A percentile compares a stretch with the other conserved stretches of the same genome.
Evolutionary conservation across 2,113 vertebrate species (phyloP).

Genomic region (Mesitornis unicolor): DNA sequence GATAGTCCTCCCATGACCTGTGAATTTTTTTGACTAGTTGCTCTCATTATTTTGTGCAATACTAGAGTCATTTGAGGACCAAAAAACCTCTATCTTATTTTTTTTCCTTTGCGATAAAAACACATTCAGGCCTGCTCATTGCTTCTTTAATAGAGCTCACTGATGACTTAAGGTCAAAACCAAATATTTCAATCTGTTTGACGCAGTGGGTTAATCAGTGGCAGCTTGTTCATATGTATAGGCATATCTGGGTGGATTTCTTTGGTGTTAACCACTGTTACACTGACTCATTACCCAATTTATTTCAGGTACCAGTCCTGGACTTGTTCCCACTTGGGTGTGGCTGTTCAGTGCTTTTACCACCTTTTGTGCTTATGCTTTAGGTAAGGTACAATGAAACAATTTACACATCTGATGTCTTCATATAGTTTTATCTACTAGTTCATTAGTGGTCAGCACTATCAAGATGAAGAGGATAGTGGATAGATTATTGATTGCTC

Average conservation of each 20-base stretch:
- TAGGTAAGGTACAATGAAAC: conserved; percentile 54
- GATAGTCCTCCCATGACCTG: not conserved
- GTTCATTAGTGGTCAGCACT: not conserved
- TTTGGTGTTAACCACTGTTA: not conserved
- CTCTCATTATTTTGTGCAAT: not conserved
- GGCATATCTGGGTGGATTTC: not conserved
- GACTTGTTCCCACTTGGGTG: conserved; percentile 58
- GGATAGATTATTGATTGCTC: not conserved
- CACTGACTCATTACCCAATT: not conserved
- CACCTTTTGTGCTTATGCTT: conserved; percentile 66
- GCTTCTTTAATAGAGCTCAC: not conserved
- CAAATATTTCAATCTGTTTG: not conserved
- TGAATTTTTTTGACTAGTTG: not conserved
- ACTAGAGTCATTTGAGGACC: not conserved
- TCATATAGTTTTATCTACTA: not conserved
- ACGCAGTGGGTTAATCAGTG: not conserved
- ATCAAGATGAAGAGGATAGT: not conserved
- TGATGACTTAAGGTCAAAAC: not conserved
- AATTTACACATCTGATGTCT: not conserved
- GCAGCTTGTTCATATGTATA: not conserved
- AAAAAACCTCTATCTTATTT: not conserved
- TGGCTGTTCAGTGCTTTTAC: conserved; percentile 66
- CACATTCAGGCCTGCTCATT: not conserved
- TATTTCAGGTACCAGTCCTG: conserved; percentile 57
- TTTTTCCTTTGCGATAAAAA: not conserved